These are phyloP conservation scores for Drosophila nigromelanica DNA, from an alignment of 1,140 invertebrate genomes.

Conservation along the genomic window DNA sequence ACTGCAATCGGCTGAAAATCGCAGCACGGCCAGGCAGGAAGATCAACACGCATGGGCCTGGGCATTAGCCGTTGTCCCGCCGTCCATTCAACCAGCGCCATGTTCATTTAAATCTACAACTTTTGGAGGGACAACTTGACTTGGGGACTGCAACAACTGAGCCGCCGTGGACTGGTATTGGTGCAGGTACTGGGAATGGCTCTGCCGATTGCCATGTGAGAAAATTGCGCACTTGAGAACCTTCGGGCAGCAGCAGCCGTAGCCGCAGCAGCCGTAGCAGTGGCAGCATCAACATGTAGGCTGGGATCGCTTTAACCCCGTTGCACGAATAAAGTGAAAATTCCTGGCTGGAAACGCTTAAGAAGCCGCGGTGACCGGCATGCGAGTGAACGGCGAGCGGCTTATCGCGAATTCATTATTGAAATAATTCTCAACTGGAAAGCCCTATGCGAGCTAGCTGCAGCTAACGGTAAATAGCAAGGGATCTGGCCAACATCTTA, in stretches of 20 bases:
- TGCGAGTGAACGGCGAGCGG: constrained; percentile 66
- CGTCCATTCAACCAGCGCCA: constrained; percentile 49
- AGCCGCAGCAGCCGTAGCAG: constrained; percentile 10
- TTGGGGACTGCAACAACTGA: constrained; percentile 27
- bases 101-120: constrained; percentile 83
- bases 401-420: constrained; percentile 81
- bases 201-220: constrained; percentile 63
- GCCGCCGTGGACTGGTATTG: constrained; percentile 33
- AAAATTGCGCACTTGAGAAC: constrained; percentile 78
- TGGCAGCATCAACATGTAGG: background rate
- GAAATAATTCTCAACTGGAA: constrained; percentile 65
- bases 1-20: constrained; percentile 55
- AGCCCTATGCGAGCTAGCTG: constrained; percentile 33
- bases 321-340: constrained; percentile 17
- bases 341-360: constrained; percentile 10
- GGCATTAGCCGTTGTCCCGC: constrained; percentile 59
- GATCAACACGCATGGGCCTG: constrained; percentile 78
- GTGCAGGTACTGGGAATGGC: constrained; percentile 19
- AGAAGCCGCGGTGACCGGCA: background rate
- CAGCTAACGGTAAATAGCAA: constrained; percentile 66
- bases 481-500: constrained; percentile 76
- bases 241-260: constrained; percentile 49
- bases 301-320: constrained; percentile 6
- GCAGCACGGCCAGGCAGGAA: constrained; percentile 40
- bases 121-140: constrained; percentile 82